These are phyloP conservation scores for Cherax destructor DNA, from an alignment of 1,140 invertebrate species.

Conservation along the genomic window DNA sequence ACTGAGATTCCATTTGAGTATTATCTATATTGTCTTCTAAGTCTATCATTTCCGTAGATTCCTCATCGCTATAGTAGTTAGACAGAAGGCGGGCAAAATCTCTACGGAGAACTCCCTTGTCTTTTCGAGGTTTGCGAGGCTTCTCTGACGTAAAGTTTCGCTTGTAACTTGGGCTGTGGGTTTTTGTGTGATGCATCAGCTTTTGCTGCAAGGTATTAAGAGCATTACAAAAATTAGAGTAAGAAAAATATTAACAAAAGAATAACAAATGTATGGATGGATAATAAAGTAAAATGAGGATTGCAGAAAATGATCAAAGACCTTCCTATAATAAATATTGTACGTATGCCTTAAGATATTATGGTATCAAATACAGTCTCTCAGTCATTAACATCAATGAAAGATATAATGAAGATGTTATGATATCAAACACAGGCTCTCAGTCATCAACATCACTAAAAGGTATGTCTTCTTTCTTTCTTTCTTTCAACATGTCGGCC, in stretches of 20 bases:
- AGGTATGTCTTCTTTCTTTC: too few relatives aligned
- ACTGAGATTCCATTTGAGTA: background rate
- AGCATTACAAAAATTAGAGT: background rate
- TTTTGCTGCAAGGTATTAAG: conserved; percentile 22
- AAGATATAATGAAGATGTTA: too few relatives aligned
- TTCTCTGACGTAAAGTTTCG: background rate
- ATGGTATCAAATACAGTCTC: too few relatives aligned
- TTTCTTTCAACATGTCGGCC: too few relatives aligned
- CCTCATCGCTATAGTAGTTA: conserved; percentile 9
- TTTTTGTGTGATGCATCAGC: conserved; percentile 24
- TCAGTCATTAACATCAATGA: too few relatives aligned
- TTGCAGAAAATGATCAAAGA: background rate
- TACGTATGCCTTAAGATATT: too few relatives aligned
- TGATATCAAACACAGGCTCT: too few relatives aligned
- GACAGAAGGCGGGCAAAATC: conserved; percentile 33
- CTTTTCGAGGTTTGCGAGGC: conserved; percentile 42
- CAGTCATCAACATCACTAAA: too few relatives aligned
- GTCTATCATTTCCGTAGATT: background rate
- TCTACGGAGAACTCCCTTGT: conserved; percentile 9
- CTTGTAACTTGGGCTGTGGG: conserved; percentile 27
- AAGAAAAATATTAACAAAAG: background rate
- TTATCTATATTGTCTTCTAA: background rate
- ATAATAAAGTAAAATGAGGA: background rate
- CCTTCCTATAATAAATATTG: too few relatives aligned
- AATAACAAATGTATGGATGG: background rate